A percentile compares a stretch with the other conserved stretches of the same genome.
Conservation (phyloP, 1,140 invertebrate species). For the Drosophila fuyamai region DNA sequence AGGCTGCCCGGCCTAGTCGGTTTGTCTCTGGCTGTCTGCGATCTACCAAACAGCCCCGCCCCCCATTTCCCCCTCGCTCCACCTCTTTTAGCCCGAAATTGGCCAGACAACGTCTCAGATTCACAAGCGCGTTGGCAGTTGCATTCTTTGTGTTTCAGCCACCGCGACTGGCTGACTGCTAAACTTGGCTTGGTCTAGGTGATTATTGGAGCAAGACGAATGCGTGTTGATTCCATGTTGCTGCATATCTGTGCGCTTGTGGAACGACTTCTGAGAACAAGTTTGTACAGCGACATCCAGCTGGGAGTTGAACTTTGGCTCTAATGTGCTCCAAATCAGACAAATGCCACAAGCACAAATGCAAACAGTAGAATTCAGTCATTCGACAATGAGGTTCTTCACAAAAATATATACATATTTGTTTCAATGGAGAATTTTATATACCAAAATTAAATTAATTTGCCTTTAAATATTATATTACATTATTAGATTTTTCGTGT, state of each 20-base stretch:
- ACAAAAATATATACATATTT: no score
- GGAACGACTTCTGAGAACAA: constrained; percentile 25
- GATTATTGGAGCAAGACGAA: constrained; percentile 76
- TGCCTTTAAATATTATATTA: no score
- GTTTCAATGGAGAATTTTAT: no score
- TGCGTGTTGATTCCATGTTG: constrained; percentile 38
- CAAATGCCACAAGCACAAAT: constrained; percentile 11
- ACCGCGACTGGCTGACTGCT: constrained; percentile 14
- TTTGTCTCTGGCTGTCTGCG: constrained; percentile 29
- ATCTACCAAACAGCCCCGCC: constrained; percentile 9
- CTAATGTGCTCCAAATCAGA: constrained; percentile 6
- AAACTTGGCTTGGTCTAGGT: constrained; percentile 65
- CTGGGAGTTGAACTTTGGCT: constrained; percentile 62
- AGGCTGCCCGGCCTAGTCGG: constrained; percentile 62
- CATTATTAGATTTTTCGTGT: no score
- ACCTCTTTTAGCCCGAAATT: constrained; percentile 38
- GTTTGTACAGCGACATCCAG: constrained; percentile 37
- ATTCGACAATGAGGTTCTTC: background rate
- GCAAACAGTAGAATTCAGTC: constrained; percentile 4
- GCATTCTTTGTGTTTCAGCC: constrained; percentile 52
- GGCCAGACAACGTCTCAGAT: constrained; percentile 53
- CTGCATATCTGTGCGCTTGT: constrained; percentile 10
- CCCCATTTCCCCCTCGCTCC: background rate
- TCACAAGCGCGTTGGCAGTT: constrained; percentile 65
- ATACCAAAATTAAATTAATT: no score